Conservation (phyloP, 2,113 vertebrate species). For the Patagioenas fasciata region DNA sequence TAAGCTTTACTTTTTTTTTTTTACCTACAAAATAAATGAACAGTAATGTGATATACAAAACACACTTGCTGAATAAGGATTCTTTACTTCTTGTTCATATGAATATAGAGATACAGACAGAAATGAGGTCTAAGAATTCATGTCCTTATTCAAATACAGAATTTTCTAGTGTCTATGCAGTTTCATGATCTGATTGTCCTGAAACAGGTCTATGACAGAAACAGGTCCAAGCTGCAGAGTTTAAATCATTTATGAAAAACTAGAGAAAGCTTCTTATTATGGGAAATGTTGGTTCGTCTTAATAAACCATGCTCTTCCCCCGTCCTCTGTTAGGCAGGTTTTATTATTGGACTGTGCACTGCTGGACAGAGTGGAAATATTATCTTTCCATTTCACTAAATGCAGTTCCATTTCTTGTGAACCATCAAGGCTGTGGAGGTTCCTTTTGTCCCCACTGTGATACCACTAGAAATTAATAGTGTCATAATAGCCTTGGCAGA, state of each 20-base stretch:
- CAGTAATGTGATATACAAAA: neutral
- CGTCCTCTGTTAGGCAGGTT: neutral
- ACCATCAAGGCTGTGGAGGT: neutral
- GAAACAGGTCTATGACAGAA: neutral
- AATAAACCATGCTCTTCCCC: fast-evolving
- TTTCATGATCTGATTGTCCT: neutral
- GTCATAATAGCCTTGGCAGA: neutral
- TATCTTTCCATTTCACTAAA: neutral
- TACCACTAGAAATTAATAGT: neutral
- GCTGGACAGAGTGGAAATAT: neutral
- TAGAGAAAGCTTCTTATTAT: neutral
- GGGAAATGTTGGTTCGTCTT: neutral
- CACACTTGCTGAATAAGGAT: neutral
- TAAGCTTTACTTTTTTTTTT: neutral
- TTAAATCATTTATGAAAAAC: neutral
- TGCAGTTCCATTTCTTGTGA: neutral
- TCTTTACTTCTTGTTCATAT: neutral
- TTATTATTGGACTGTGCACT: neutral
- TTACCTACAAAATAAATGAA: neutral
- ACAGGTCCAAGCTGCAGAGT: neutral
- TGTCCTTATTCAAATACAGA: neutral
- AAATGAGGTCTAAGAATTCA: neutral
- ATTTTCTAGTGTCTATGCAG: neutral
- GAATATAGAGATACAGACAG: neutral
- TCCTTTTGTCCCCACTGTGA: neutral